phyloP scores from a whole-genome alignment of 2,797 vertebrate species.

The Myotis daubentonii region DNA sequence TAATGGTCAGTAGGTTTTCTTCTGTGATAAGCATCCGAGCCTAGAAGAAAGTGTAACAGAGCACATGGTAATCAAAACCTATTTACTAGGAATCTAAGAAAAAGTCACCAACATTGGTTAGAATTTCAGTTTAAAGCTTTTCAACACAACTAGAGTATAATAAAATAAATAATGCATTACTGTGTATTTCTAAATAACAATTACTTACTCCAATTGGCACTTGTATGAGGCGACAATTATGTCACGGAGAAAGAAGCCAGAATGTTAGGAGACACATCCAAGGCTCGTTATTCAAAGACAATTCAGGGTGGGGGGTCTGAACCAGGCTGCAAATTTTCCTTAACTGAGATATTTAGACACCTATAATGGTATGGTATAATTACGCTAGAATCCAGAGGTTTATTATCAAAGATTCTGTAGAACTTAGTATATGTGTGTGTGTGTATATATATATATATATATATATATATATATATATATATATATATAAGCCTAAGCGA shows the following conservation, averaged over 20 bases:
- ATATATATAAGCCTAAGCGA: no score
- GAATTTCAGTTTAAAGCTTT: conserved; percentile 40
- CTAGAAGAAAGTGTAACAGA: conserved; percentile 84
- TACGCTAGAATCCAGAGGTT: conserved; percentile 58
- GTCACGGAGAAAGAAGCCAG: conserved; percentile 58
- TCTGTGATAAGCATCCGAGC: conserved; percentile 97
- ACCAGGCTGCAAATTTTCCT: conserved; percentile 52
- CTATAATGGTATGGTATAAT: conserved; percentile 53
- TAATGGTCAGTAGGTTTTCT: conserved; percentile 96
- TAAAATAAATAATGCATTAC: conserved; percentile 8
- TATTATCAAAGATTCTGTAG: conserved; percentile 48
- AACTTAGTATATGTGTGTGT: background rate
- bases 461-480: no score
- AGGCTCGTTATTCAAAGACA: conserved; percentile 66
- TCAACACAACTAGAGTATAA: background rate
- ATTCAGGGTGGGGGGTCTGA: conserved; percentile 58
- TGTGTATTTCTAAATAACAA: conserved; percentile 54
- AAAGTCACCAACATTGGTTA: background rate
- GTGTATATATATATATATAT: no score
- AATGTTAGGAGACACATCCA: conserved; percentile 60
- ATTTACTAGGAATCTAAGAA: background rate
- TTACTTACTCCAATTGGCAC: conserved; percentile 62
- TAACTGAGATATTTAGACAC: conserved; percentile 57
- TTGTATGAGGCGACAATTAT: conserved; percentile 57
- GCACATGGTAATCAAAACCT: conserved; percentile 66